Evolutionary conservation across 2,888 invertebrate species (phyloP).

Genomic region (Sarcophaga caerulescens): DNA sequence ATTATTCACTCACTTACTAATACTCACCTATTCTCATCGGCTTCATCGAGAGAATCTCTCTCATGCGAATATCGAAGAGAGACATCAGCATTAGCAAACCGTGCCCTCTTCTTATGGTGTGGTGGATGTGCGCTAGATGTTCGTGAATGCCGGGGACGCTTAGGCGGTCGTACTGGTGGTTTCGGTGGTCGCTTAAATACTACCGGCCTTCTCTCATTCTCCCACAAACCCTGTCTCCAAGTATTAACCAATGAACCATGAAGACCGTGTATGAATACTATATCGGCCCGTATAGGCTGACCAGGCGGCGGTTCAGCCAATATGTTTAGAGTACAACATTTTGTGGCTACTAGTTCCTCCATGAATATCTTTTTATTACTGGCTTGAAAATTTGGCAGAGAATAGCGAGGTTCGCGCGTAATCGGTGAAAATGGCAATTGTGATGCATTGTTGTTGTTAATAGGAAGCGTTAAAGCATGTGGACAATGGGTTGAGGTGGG

Average conservation of each 20-base stretch:
- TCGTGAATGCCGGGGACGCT: slow-evolving; percentile 78
- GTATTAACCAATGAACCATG: slow-evolving; percentile 88
- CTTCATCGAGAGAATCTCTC: slow-evolving; percentile 56
- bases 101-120: slow-evolving; percentile 77
- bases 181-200: slow-evolving; percentile 79
- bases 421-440: slow-evolving; percentile 62
- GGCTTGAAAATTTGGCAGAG: slow-evolving; percentile 56
- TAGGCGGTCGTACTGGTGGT: slow-evolving; percentile 79
- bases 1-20: too few species aligned
- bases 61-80: slow-evolving; percentile 62
- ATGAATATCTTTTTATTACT: slow-evolving; percentile 50
- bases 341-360: slow-evolving; percentile 72
- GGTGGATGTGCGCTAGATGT: slow-evolving; percentile 75
- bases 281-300: slow-evolving; percentile 83
- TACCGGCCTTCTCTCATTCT: slow-evolving; percentile 79
- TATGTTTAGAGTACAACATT: slow-evolving; percentile 78
- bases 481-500: slow-evolving; percentile 53
- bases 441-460: slow-evolving; percentile 48
- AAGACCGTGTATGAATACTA: slow-evolving; percentile 90
- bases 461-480: slow-evolving; percentile 26
- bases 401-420: slow-evolving; percentile 69
- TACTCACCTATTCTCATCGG: slow-evolving; percentile 64
- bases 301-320: slow-evolving; percentile 79
- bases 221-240: slow-evolving; percentile 91
- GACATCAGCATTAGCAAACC: slow-evolving; percentile 70